Evolutionary conservation across 2,888 invertebrate species (phyloP), one percentile per base, ranked within the genome.

Genomic region (Phymatocera aterrima): DNA sequence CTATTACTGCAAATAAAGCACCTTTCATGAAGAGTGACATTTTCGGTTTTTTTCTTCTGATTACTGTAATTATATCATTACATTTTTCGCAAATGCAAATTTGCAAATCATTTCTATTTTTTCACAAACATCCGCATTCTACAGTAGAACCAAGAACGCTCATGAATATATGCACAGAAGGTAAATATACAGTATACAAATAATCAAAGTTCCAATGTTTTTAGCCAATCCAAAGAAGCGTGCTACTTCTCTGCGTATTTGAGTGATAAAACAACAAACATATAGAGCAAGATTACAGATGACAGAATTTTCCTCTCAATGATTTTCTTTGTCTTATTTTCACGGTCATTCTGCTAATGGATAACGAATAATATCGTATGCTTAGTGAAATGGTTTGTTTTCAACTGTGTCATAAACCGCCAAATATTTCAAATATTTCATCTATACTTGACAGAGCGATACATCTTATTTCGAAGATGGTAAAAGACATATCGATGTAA

Each of bases 1-100:
- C 60, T 74, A 84, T 84, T 86, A 86, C 85, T 83, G 81, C 83
- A 84, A 86, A 88, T 87, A 87, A 88, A 85, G 84, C 83, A 84
- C 83, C 87, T 87, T 88, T 88, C 88, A 88, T 82, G 83, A 85
- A 86, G 61, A 74, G 43, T 46, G 43, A 24, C 24, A 34, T 31
- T 51, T 51, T 15, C 70, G 24, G 46, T 46, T 65, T 37, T 37
- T 54, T 18, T 34, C n/a, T 21, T 65, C 5, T n/a, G n/a, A n/a
- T n/a, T n/a, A 40, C 40, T 18, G 4, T 46, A 68, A 1, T 24
- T 46, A 24, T 24, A 24, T 43, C 15, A 5, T 15, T 34, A 68
- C 12, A 43, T 68, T 68, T 8, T 68, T 68, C 3, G 21, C 21
- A 15, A 1, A 12, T 24, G 15, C 61, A 1, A 34, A 34, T 8